phyloP scores from a whole-genome alignment of 1,140 invertebrate genomes.

The Chlorops oryzae region DNA sequence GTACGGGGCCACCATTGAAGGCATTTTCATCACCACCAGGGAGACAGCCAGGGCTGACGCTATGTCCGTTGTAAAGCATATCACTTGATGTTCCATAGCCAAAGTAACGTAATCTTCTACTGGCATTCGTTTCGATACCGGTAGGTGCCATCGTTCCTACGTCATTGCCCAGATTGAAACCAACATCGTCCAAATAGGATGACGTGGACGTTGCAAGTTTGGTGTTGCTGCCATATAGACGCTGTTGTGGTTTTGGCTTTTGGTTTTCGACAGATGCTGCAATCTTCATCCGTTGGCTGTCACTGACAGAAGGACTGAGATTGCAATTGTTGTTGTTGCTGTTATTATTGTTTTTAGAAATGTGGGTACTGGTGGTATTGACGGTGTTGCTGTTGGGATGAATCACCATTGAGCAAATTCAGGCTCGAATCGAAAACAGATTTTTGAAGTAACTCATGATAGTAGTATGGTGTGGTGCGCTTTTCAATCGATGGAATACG shows the following conservation, averaged over 20 bases:
- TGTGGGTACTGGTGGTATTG: too few species aligned
- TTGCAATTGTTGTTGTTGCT: background rate
- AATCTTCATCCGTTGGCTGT: too few species aligned
- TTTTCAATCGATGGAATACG: slow-evolving; percentile 24
- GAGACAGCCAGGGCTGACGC: slow-evolving; percentile 31
- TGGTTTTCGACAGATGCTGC: too few species aligned
- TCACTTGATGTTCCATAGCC: slow-evolving; percentile 25
- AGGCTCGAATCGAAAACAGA: slow-evolving; percentile 42
- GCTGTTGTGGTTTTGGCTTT: slow-evolving; percentile 29
- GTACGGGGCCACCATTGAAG: slow-evolving; percentile 12
- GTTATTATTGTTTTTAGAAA: too few species aligned
- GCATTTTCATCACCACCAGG: too few species aligned
- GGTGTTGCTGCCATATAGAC: slow-evolving; percentile 18
- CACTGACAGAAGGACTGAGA: slow-evolving; percentile 17
- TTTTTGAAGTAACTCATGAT: slow-evolving; percentile 41
- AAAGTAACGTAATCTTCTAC: too few species aligned
- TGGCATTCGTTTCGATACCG: too few species aligned
- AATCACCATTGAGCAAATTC: slow-evolving; percentile 31
- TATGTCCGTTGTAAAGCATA: slow-evolving; percentile 26
- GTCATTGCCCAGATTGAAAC: too few species aligned
- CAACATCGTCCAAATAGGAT: too few species aligned
- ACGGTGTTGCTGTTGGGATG: too few species aligned
- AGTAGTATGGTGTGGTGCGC: slow-evolving; percentile 44
- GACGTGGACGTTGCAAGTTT: slow-evolving; percentile 14
- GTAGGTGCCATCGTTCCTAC: too few species aligned